Evolutionary conservation across 2,113 vertebrate genomes (phyloP), one percentile per base, ranked within the genome.

Genomic region (Eublepharis macularius): DNA sequence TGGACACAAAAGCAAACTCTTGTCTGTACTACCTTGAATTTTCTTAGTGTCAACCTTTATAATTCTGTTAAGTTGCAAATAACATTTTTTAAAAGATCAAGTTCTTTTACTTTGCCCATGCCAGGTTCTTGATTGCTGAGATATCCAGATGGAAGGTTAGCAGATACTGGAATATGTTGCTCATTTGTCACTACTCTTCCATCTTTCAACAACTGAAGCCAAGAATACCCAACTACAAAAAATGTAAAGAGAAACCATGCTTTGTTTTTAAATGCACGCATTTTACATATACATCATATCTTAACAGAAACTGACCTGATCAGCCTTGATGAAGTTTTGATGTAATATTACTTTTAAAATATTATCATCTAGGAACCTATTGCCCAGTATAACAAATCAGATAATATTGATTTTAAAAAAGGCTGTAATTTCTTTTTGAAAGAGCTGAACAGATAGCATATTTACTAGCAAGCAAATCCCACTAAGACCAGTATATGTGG

Each of bases 201-300:
- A 41, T 99, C 99, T 92, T 97, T 99, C 94, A 99, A 96, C 85
- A 99, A 91, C 3, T 98, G 98, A 82, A 99, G 97, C 99, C 99
- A 99, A 85, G 98, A 98, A 86, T 97, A 99, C 8, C 99, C 99
- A 94, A 99, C 99, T 99, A 94, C 24, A 76, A 92, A 88, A 75
- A 68, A 93, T 13, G 17, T 76, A 91, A 82, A 74, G 72, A 24
- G 54, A 92, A 90, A 32, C 14, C 9, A 76, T 75, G 63, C 51
- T 89, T 90, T 6, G 81, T 83, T 14, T 65, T 41, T 19, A 11
- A 70, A 69, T 75, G 39, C 9, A 29, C 47, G 54, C 34, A 81
- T 16, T 36, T 21, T 54, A 83, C 81, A 8, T 86, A 78, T 32
- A 83, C 10, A 45, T 1, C 81, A 49, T 54, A 0, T 3, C 34